Evolutionary conservation across 1,140 invertebrate species (phyloP).

Genomic region (Pentalonia nigronervosa): DNA sequence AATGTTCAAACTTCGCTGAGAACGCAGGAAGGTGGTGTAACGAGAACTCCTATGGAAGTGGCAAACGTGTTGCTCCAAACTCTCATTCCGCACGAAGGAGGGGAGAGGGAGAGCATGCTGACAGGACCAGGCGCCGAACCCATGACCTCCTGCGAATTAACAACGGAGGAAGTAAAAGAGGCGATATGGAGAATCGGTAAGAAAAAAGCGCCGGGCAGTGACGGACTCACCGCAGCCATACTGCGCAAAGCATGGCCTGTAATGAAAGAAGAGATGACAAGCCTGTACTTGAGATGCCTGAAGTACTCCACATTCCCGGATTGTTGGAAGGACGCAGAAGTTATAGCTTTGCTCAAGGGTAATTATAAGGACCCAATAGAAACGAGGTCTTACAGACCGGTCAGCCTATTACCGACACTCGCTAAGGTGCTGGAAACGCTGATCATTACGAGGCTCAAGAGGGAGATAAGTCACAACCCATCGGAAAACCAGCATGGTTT

Average conservation of each 20-base stretch:
- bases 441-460: background rate
- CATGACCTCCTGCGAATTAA: no score
- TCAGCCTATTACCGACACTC: background rate
- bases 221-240: no score
- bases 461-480: no score
- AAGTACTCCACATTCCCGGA: background rate
- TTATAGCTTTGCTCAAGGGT: background rate
- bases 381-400: background rate
- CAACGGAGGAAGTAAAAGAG: no score
- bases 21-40: background rate
- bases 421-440: background rate
- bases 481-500: no score
- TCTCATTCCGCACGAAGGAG: background rate
- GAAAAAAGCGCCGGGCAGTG: no score
- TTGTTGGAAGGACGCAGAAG: background rate
- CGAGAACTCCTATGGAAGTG: background rate
- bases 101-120: background rate
- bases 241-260: no score
- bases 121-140: no score
- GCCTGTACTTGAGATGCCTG: no score
- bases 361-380: background rate
- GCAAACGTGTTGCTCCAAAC: background rate
- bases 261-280: background rate
- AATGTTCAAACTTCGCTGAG: rapidly evolving
- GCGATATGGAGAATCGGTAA: no score